A percentile compares a stretch with the other conserved stretches of the same genome.
Conservation (phyloP, 2,113 vertebrate genomes). For the Alethe castanea region DNA sequence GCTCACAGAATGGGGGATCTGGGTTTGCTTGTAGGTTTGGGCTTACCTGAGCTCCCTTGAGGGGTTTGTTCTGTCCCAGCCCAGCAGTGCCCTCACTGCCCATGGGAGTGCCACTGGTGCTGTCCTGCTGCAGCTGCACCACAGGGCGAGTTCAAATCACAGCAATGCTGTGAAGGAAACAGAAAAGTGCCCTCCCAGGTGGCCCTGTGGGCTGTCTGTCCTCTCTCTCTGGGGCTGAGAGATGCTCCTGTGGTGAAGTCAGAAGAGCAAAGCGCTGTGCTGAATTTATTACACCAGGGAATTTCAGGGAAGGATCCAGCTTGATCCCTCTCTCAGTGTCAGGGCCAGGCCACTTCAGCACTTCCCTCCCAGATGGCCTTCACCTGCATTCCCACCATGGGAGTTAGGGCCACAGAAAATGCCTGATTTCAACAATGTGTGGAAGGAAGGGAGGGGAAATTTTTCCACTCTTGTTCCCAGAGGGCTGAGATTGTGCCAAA, state of each 20-base stretch:
- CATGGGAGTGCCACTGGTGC: fast-evolving
- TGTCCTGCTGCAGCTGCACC: not conserved
- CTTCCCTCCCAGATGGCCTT: not conserved
- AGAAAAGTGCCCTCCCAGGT: not conserved
- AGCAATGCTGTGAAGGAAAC: fast-evolving
- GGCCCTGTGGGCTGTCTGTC: not conserved
- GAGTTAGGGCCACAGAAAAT: not conserved
- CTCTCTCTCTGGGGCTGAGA: not conserved
- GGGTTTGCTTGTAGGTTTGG: not conserved
- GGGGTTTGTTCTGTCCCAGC: not conserved
- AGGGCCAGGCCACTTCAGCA: too few relatives aligned
- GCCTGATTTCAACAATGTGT: not conserved
- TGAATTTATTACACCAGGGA: too few relatives aligned
- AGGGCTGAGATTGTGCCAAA: not conserved
- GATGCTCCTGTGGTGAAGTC: not conserved
- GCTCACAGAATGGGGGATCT: not conserved
- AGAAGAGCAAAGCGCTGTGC: fast-evolving
- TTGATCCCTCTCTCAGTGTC: not conserved
- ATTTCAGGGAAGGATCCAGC: not conserved
- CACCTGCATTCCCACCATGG: not conserved
- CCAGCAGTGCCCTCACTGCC: not conserved
- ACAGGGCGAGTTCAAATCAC: fast-evolving
- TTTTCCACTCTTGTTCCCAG: not conserved
- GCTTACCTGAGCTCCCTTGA: not conserved
- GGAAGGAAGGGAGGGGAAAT: not conserved